phyloP scores from a whole-genome alignment of 1,140 invertebrate species.

The Lepidurus arcticus region DNA sequence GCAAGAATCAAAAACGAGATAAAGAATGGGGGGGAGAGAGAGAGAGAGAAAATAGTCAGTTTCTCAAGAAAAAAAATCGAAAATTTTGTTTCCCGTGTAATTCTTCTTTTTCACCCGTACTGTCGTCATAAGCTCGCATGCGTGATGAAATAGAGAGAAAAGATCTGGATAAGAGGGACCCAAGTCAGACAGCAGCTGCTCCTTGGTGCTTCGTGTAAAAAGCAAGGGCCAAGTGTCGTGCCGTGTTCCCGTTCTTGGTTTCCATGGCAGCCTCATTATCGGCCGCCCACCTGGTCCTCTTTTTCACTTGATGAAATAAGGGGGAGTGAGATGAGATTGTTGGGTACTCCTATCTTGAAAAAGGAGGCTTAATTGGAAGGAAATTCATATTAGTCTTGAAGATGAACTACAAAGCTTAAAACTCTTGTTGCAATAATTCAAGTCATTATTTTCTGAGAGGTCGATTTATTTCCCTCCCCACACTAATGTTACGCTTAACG shows the following conservation, averaged over 20 bases:
- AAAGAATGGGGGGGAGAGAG: too few species aligned
- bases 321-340: neutral
- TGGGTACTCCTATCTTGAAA: neutral
- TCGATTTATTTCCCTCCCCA: too few species aligned
- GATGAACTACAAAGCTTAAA: neutral
- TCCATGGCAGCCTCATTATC: slow-evolving; percentile 21
- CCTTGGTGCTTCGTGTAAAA: neutral
- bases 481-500: too few species aligned
- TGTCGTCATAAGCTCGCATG: neutral
- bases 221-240: neutral
- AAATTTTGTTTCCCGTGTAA: neutral
- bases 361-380: neutral
- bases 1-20: too few species aligned
- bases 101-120: neutral
- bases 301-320: neutral
- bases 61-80: neutral
- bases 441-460: too few species aligned
- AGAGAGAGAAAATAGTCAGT: neutral
- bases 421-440: neutral
- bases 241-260: neutral
- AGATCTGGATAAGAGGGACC: neutral
- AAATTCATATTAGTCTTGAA: neutral
- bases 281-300: slow-evolving; percentile 16
- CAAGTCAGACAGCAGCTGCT: neutral
- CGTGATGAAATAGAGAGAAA: neutral